Base-by-base conservation (phyloP, 2,888 invertebrate species). In the Chaitophorus viminalis region DNA sequence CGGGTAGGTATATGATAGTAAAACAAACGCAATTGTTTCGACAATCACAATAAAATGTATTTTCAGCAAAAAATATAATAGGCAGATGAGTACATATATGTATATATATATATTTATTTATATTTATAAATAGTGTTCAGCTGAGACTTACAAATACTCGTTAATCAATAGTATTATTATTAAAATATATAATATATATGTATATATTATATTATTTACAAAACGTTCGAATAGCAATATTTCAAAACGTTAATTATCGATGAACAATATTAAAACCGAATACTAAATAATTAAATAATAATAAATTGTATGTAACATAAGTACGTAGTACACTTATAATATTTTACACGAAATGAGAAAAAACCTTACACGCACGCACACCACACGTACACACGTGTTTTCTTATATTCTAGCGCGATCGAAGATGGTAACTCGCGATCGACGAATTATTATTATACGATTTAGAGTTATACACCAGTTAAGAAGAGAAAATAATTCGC, bases 21-120 rank as follows among this genome's bases (percentile, higher is more conserved):
- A 21, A 21, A 60, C 1, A 25, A 25, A 5, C 3, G 25, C 33
- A 33, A 39, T 14, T 25, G 1, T 39, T 39, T 29, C 17, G n/a
- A 29, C 79, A 77, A 77, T 54, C 77, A 81, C 68, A 18, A 81
- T 65, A 81, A 81, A 36, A 29, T 81, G 36, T 81, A 81, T 81
- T 81, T 81, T 81, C 79, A 81, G 79, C 79, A 39, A 81, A 81
- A 81, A 81, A 79, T 36, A 74, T 81, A 68, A 81, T 39, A 81
- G 68, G 68, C 79, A 39, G 36, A 65, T 25, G 25, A 11, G 11
- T 39, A 33, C 36, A 60, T 25, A 60, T 60, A 46, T 46, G 14
- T 74, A 29, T 75, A 75, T 75, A 11, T n/a, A 39, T 68, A n/a
- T n/a, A n/a, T n/a, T n/a, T n/a, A n/a, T n/a, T n/a, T n/a, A n/a